Percentiles rank a stretch among this genome's conserved stretches.
phyloP scores from a whole-genome alignment of 1,140 invertebrate species.

The Druon quercuslanigerum region DNA sequence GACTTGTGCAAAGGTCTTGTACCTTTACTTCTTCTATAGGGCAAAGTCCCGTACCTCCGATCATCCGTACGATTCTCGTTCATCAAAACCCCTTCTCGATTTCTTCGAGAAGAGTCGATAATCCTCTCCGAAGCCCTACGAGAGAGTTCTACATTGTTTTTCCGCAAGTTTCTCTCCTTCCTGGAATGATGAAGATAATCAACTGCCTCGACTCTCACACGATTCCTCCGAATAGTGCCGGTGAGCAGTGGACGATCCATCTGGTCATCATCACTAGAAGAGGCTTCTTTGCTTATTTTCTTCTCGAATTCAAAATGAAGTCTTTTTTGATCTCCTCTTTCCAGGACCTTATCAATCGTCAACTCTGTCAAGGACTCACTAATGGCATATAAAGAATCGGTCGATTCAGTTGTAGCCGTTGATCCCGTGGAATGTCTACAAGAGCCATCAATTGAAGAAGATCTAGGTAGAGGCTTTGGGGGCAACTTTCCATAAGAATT shows the following conservation, averaged over 20 bases:
- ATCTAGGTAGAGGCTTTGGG: slow-evolving; percentile 60
- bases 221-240: slow-evolving; percentile 55
- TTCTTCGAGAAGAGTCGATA: slow-evolving; percentile 37
- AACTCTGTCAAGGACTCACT: slow-evolving; percentile 55
- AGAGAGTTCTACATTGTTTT: slow-evolving; percentile 16
- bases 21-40: slow-evolving; percentile 52
- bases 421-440: slow-evolving; percentile 66
- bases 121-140: slow-evolving; percentile 6
- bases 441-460: slow-evolving; percentile 65
- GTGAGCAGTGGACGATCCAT: slow-evolving; percentile 43
- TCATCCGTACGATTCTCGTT: slow-evolving; percentile 16
- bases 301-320: slow-evolving; percentile 5
- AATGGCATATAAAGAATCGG: slow-evolving; percentile 65
- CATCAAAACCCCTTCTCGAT: not conserved
- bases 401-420: slow-evolving; percentile 64
- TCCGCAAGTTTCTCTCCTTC: slow-evolving; percentile 28
- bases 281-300: slow-evolving; percentile 45
- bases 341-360: slow-evolving; percentile 33
- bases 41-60: slow-evolving; percentile 66
- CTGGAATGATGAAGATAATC: slow-evolving; percentile 40
- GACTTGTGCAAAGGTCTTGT: slow-evolving; percentile 62
- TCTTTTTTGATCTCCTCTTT: slow-evolving; percentile 35
- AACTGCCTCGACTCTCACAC: slow-evolving; percentile 48
- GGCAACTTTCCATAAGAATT: slow-evolving; percentile 62
- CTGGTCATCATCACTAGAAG: slow-evolving; percentile 52